Conservation (phyloP, 2,113 vertebrate species). For the Equus quagga region DNA sequence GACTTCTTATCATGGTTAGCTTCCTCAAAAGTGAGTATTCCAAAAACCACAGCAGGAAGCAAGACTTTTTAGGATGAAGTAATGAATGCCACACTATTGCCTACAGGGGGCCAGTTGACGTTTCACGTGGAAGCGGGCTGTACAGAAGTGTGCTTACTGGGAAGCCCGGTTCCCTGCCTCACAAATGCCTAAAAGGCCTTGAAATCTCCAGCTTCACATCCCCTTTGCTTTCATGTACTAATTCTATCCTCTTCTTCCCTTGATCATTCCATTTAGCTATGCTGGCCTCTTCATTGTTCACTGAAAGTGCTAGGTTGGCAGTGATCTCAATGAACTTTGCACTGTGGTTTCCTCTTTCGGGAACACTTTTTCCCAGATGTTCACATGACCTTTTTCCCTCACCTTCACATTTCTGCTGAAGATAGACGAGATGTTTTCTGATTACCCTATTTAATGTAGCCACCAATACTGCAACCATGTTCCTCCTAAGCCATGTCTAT, state of each 20-base stretch:
- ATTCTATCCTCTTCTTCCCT: not conserved
- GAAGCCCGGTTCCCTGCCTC: not conserved
- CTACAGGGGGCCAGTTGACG: not conserved
- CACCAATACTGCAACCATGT: not conserved
- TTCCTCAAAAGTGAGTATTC: not conserved
- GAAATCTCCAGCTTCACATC: not conserved
- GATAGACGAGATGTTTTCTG: not conserved
- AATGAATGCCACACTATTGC: not conserved
- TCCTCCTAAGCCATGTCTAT: not conserved
- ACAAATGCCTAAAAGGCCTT: not conserved
- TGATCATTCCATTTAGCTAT: not conserved
- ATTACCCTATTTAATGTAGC: not conserved
- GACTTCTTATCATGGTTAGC: not conserved
- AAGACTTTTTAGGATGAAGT: not conserved
- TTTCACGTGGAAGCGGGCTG: not conserved
- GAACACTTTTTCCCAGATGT: not conserved
- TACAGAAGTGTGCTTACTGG: not conserved
- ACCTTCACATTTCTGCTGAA: not conserved
- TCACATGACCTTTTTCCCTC: not conserved
- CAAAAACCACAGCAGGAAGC: not conserved
- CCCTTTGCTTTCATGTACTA: not conserved
- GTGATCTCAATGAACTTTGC: not conserved
- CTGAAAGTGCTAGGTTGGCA: not conserved
- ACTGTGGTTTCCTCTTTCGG: not conserved
- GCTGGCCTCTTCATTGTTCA: not conserved